Evolutionary conservation across 2,888 invertebrate genomes (phyloP).

Genomic region (Pheosia tremula): DNA sequence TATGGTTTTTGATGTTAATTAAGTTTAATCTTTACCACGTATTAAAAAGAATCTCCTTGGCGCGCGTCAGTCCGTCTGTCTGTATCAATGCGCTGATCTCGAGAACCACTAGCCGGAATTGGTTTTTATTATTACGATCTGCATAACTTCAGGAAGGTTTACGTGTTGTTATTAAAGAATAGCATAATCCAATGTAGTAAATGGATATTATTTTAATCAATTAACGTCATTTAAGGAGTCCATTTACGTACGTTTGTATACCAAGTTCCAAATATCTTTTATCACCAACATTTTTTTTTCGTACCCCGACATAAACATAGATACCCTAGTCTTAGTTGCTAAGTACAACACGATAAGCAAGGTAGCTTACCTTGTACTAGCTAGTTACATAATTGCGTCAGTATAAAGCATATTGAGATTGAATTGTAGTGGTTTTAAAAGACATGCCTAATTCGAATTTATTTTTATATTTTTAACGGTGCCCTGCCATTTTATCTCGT

Average conservation of each 20-base stretch:
- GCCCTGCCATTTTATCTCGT: neutral
- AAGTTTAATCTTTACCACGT: too few relatives aligned
- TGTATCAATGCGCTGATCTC: too few relatives aligned
- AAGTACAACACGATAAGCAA: neutral
- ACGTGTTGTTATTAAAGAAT: too few relatives aligned
- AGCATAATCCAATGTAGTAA: too few relatives aligned
- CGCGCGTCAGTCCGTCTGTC: too few relatives aligned
- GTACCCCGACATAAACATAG: neutral
- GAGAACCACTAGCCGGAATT: too few relatives aligned
- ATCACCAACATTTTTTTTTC: neutral
- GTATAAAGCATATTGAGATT: conserved; percentile 2
- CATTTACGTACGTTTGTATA: neutral
- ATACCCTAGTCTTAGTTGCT: conserved; percentile 3
- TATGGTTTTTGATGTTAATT: too few relatives aligned
- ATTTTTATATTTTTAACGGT: neutral
- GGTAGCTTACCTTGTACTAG: neutral
- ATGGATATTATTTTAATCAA: too few relatives aligned
- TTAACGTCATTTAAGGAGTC: too few relatives aligned
- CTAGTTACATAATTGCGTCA: conserved; percentile 1
- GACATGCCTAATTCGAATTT: neutral
- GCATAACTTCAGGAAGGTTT: too few relatives aligned
- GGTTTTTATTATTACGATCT: too few relatives aligned
- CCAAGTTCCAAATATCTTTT: neutral
- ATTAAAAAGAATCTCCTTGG: too few relatives aligned
- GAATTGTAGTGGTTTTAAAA: neutral